Percentiles rank a stretch among this genome's conserved stretches.
Evolutionary conservation across 2,113 vertebrate genomes (phyloP).

Genomic region (Galemys pyrenaicus): DNA sequence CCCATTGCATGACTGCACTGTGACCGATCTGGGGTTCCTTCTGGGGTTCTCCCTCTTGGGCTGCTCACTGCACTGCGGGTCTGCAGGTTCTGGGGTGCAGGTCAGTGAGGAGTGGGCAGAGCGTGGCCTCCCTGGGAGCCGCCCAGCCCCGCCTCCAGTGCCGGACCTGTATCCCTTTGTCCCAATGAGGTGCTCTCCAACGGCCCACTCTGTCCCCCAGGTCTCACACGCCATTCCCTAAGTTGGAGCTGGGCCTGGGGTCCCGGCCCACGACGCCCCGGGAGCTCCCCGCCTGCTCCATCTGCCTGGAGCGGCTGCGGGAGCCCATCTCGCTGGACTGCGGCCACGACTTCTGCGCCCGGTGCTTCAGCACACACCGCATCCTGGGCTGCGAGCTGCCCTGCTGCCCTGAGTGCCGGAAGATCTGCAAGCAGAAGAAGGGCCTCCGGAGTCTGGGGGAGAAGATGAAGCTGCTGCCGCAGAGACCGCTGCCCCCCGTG

Average conservation of each 20-base stretch:
- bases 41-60: neutral
- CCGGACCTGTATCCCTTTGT: neutral
- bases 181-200: neutral
- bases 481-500: neutral
- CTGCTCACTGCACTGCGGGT: neutral
- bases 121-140: neutral
- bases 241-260: constrained; percentile 66
- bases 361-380: constrained; percentile 77
- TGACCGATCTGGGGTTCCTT: neutral
- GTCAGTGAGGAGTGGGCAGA: neutral
- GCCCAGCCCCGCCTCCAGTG: neutral
- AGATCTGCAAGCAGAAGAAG: constrained; percentile 69
- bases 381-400: constrained; percentile 42
- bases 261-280: neutral
- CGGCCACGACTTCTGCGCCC: constrained; percentile 81
- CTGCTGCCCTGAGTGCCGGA: constrained; percentile 80
- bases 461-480: constrained; percentile 72
- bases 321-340: constrained; percentile 83
- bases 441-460: constrained; percentile 77
- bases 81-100: neutral
- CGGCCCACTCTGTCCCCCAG: neutral
- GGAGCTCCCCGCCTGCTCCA: constrained; percentile 77
- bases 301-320: constrained; percentile 78
- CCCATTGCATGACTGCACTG: neutral
- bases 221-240: constrained; percentile 58